Evolutionary conservation across 2,888 invertebrate genomes (phyloP), one percentile per base, ranked within the genome.

Genomic region (Halocaridina rubra): DNA sequence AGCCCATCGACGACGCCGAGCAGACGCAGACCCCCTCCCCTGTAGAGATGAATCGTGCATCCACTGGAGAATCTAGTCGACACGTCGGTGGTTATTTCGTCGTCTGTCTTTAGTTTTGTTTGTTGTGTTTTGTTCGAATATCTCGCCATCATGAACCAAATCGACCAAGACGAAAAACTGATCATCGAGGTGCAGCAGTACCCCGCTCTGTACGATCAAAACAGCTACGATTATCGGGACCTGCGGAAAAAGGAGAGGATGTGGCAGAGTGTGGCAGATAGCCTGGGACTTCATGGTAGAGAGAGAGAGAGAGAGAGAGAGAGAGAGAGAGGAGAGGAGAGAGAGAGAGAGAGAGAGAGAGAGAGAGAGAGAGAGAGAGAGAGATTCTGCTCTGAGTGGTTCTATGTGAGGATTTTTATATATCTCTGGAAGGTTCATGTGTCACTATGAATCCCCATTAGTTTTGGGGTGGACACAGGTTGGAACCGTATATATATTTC

Each of bases 171-270:
- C 75, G 81, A 81, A 67, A 75, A 75, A 30, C 67, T 81, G 22
- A 81, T 81, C 81, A 81, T 76, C 46, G 81, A 81, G 53, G 81
- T 81, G 46, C 81, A 81, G 75, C 81, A 81, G 67, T 81, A 81
- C 75, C 81, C 81, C 46, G 81, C 67, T n/a, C 75, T 81, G 19
- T 81, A 81, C 67, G 81, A 81, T 67, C 81, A 81, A 46, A 59
- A 32, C 81, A 81, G 81, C 67, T 64, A 67, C 53, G 81, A 81
- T 67, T 81, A 81, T 67, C 67, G 81, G 0, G 81, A 81, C 69
- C 67, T 81, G 67, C 46, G 81, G 39, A 81, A 81, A 39, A 81
- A 81, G 67, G 81, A 81, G 46, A 76, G 13, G 16, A 81, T 81
- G 81, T 81, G 81, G 81, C 75, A 76, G 24, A 33, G 53, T 3